A percentile compares a stretch with the other conserved stretches of the same genome.
These are phyloP conservation scores for Noctua comes DNA, from an alignment of 2,888 invertebrate species.

Conservation along the genomic window DNA sequence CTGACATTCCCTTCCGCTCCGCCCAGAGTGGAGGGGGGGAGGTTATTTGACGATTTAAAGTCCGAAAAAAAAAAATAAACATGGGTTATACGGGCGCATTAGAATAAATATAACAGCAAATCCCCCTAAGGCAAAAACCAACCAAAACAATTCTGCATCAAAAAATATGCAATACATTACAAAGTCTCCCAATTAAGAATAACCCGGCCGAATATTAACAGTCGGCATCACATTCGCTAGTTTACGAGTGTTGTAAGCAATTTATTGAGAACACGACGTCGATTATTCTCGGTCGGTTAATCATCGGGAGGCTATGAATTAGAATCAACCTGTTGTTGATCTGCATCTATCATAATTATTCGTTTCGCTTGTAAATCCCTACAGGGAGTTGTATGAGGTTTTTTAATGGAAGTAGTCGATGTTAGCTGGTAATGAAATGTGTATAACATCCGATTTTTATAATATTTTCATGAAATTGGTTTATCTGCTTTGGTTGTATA, in stretches of 20 bases:
- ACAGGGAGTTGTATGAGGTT: constrained; percentile 11
- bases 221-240: constrained; percentile 63
- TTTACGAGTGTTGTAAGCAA: constrained; percentile 68
- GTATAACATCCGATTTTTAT: background rate
- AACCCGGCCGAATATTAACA: constrained; percentile 71
- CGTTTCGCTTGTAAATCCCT: constrained; percentile 55
- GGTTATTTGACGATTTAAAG: too few species aligned
- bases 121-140: background rate
- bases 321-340: constrained; percentile 69
- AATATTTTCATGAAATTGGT: background rate
- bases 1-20: too few species aligned
- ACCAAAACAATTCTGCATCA: constrained; percentile 7
- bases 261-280: constrained; percentile 69
- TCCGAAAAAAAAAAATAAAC: too few species aligned
- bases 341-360: constrained; percentile 69
- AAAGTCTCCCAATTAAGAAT: constrained; percentile 64
- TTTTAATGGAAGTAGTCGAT: constrained; percentile 25
- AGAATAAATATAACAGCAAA: background rate
- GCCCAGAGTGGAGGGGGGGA: too few species aligned
- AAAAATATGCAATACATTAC: constrained; percentile 47
- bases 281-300: constrained; percentile 72
- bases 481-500: background rate
- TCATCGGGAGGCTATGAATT: constrained; percentile 72
- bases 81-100: too few species aligned
- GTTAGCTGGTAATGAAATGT: background rate